phyloP scores from a whole-genome alignment of 2,113 vertebrate species.

The Corythornis madagascariensis region DNA sequence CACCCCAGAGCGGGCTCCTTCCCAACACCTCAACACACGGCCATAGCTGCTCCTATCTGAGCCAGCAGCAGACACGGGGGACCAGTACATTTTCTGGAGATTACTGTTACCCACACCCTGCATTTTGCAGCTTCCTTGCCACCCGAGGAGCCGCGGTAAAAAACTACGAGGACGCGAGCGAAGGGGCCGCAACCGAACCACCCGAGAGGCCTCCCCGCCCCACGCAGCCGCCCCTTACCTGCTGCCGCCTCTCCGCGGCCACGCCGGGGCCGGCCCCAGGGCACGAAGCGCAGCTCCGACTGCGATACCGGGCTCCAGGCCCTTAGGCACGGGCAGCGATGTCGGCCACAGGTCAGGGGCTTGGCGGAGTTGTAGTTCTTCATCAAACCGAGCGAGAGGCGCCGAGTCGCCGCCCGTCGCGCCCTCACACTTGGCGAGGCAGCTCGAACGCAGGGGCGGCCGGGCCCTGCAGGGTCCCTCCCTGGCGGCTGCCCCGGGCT shows the following conservation, averaged over 20 bases:
- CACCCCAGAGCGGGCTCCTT: background rate
- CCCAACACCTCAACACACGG: accelerated
- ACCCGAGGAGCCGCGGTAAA: background rate
- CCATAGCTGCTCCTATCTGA: accelerated
- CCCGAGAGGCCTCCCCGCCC: too few relatives aligned
- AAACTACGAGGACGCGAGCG: accelerated
- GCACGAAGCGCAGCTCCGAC: accelerated
- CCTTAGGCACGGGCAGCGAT: background rate
- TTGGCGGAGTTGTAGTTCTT: too few relatives aligned
- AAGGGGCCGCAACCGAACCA: accelerated
- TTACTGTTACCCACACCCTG: accelerated
- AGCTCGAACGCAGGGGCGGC: too few relatives aligned
- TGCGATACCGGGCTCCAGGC: too few relatives aligned
- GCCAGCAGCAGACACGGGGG: accelerated
- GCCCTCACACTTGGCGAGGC: background rate
- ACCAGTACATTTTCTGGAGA: accelerated
- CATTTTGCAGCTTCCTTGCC: accelerated
- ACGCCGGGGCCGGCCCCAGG: background rate
- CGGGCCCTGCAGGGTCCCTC: background rate
- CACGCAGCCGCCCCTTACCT: background rate
- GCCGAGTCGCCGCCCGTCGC: too few relatives aligned
- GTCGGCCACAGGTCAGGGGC: too few relatives aligned
- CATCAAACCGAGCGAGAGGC: too few relatives aligned
- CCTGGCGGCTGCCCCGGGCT: too few relatives aligned
- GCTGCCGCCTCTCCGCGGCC: background rate